A percentile compares a stretch with the other conserved stretches of the same genome.
Evolutionary conservation across 1,140 invertebrate genomes (phyloP).

Genomic region (Trichogramma pretiosum): DNA sequence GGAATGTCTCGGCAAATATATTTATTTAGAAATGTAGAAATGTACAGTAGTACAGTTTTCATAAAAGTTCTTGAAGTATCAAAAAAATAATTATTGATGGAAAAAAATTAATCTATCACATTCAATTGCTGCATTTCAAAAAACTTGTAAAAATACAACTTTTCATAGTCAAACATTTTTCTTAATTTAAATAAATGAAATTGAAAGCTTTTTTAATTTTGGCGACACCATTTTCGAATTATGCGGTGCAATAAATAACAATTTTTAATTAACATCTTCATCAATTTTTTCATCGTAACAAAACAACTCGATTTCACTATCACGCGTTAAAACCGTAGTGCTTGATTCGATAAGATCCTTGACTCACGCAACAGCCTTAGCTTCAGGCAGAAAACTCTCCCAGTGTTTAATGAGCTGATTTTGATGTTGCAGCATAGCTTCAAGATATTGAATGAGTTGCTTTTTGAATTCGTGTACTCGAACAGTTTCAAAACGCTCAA

Average conservation of each 20-base stretch:
- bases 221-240: background rate
- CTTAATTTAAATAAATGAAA: background rate
- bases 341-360: too few relatives aligned
- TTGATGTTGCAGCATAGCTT: conserved; percentile 90
- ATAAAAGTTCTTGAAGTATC: background rate
- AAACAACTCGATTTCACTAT: background rate
- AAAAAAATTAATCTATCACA: too few relatives aligned
- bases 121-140: background rate
- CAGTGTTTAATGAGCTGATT: conserved; percentile 92
- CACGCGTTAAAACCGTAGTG: too few relatives aligned
- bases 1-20: background rate
- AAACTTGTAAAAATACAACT: background rate
- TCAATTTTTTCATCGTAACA: background rate
- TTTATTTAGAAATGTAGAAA: background rate
- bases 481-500: conserved; percentile 83
- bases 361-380: conserved; percentile 72
- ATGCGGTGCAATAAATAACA: too few relatives aligned
- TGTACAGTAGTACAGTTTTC: background rate
- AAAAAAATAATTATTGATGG: too few relatives aligned
- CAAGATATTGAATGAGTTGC: conserved; percentile 83
- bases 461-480: conserved; percentile 86
- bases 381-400: conserved; percentile 90
- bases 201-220: background rate
- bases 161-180: background rate
- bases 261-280: too few relatives aligned